phyloP scores from a whole-genome alignment of 2,888 invertebrate species.

The Ectobius pallidus region DNA sequence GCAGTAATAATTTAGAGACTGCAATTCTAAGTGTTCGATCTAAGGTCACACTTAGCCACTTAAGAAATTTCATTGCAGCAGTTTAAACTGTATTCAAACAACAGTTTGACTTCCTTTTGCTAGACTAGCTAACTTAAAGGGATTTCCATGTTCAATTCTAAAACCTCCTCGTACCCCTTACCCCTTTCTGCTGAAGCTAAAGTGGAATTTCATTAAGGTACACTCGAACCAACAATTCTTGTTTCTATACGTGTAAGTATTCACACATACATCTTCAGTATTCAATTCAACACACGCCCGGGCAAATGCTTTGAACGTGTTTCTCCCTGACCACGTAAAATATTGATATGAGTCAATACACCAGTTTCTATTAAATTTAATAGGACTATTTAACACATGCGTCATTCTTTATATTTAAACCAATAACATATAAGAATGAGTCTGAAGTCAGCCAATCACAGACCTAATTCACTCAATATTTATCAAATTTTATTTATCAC shows the following conservation, averaged over 20 bases:
- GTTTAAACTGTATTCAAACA: background rate
- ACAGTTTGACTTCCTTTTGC: background rate
- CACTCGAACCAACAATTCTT: background rate
- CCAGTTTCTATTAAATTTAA: too few species aligned
- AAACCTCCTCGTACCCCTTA: background rate
- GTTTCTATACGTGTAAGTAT: background rate
- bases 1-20: too few species aligned
- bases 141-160: slow-evolving; percentile 16
- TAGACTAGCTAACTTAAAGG: background rate
- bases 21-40: background rate
- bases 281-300: background rate
- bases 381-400: too few species aligned
- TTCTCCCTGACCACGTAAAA: too few species aligned
- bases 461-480: too few species aligned
- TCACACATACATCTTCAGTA: background rate
- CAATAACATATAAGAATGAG: too few species aligned
- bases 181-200: background rate
- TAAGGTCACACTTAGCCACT: slow-evolving; percentile 2
- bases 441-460: too few species aligned
- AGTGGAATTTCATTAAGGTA: slow-evolving; percentile 13
- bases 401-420: too few species aligned
- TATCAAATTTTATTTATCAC: too few species aligned
- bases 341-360: too few species aligned
- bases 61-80: background rate
- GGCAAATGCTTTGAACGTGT: too few species aligned